Evolutionary conservation across 2,113 vertebrate genomes (phyloP), one percentile per base, ranked within the genome.

Genomic region (Zingel zingel): DNA sequence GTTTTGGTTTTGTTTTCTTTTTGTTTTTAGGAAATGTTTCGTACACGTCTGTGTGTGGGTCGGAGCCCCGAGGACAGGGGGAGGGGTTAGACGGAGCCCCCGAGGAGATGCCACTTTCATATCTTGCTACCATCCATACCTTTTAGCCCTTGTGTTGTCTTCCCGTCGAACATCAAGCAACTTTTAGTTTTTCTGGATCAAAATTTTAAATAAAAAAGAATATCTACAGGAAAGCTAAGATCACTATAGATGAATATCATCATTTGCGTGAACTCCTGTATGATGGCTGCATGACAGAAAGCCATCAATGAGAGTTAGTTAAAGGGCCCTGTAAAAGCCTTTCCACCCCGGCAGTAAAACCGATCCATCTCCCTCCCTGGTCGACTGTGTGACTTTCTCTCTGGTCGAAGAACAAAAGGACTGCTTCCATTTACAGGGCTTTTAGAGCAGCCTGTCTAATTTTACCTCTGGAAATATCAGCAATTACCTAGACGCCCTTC

Each of bases 301-400:
- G 71, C 27, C 58, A 62, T 83, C 72, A 69, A 23, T 64, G 72
- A 82, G 45, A 76, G 56, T 88, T 65, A 62, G 63, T 78, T 64
- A 79, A 82, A 79, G 36, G 45, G 66, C 15, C 9, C 64, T 6
- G 78, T 93, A 76, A 88, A 91, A 93, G 87, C 70, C 10, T 81
- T 65, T 70, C 57, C 23, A 57, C 67, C 64, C 72, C 19, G 18
- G 27, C 71, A 81, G 64, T 76, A 63, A 86, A 89, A 80, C 19
- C 9, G 3, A 76, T 74, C 62, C 45, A 62, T 65, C 57, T 81
- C 25, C 66, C 66, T 73, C 51, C 73, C 25, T 62, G 47, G 77
- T 43, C 74, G n/a, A 61, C 66, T 86, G 23, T 84, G 25, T 86
- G 77, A 86, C 77, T 82, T 77, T 78, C 68, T 85, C 67, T 80